phyloP scores from a whole-genome alignment of 2,888 invertebrate genomes.

The Malthinus flaveolus region DNA sequence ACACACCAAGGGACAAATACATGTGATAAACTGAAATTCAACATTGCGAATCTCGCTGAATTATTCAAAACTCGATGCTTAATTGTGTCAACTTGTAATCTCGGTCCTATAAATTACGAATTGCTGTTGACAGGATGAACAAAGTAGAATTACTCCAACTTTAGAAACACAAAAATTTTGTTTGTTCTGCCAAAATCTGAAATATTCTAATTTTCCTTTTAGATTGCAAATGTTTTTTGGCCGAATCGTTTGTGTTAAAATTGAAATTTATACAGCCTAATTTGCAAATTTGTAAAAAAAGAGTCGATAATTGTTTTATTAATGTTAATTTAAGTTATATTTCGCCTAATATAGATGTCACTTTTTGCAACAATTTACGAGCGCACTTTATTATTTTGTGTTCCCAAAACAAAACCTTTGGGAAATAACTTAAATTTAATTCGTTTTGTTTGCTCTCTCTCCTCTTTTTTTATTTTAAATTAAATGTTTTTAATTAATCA shows the following conservation, averaged over 20 bases:
- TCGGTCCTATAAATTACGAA: slow-evolving; percentile 30
- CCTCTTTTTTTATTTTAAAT: neutral
- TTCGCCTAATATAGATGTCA: slow-evolving; percentile 16
- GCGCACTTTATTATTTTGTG: slow-evolving; percentile 22
- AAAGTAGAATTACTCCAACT: neutral
- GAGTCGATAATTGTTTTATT: too few species aligned
- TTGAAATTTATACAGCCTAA: neutral
- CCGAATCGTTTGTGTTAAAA: neutral
- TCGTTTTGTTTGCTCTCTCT: neutral
- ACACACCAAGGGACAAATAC: slow-evolving; percentile 25
- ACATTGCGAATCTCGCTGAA: slow-evolving; percentile 21
- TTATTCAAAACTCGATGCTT: slow-evolving; percentile 28
- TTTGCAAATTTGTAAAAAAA: neutral
- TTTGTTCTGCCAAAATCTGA: neutral
- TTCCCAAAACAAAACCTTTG: slow-evolving; percentile 17
- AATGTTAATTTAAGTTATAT: too few species aligned
- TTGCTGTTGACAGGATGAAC: slow-evolving; percentile 25
- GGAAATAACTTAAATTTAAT: slow-evolving; percentile 24
- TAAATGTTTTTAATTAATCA: too few species aligned
- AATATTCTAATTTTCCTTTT: neutral
- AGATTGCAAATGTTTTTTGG: neutral
- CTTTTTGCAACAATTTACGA: slow-evolving; percentile 20
- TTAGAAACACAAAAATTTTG: neutral
- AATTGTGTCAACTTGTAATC: slow-evolving; percentile 34
- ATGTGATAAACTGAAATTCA: slow-evolving; percentile 28